Percentiles rank a stretch among this genome's conserved stretches.
phyloP scores from a whole-genome alignment of 2,797 vertebrate genomes.

The Malacoraja senta region DNA sequence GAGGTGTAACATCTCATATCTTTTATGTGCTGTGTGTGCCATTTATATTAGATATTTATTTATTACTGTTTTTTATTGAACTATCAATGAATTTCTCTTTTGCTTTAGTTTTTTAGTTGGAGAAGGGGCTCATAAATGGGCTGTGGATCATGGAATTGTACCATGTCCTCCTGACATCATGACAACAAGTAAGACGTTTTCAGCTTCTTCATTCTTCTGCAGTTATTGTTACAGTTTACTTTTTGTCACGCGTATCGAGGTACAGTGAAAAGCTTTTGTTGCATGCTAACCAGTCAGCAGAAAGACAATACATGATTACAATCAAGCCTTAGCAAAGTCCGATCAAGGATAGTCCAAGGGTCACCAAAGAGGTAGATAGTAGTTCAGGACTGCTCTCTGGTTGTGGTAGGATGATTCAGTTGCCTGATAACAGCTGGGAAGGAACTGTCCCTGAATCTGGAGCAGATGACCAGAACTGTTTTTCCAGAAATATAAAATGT shows the following conservation, averaged over 20 bases:
- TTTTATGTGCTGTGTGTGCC: background rate
- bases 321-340: too few relatives aligned
- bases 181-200: conserved; percentile 82
- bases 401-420: too few relatives aligned
- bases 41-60: background rate
- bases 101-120: conserved; percentile 89
- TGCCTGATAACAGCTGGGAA: background rate
- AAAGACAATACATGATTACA: too few relatives aligned
- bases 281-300: too few relatives aligned
- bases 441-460: too few relatives aligned
- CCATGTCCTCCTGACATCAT: conserved; percentile 87
- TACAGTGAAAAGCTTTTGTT: too few relatives aligned
- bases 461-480: background rate
- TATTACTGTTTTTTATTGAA: background rate
- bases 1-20: too few relatives aligned
- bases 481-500: background rate
- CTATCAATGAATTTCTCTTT: conserved; percentile 38
- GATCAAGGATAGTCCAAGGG: too few relatives aligned
- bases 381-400: too few relatives aligned
- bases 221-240: too few relatives aligned
- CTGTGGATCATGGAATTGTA: conserved; percentile 88
- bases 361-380: too few relatives aligned
- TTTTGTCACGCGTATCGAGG: too few relatives aligned
- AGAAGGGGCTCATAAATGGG: conserved; percentile 91
- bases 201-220: background rate